Conservation (phyloP, 2,888 invertebrate species). For the Cotesia congregata region DNA sequence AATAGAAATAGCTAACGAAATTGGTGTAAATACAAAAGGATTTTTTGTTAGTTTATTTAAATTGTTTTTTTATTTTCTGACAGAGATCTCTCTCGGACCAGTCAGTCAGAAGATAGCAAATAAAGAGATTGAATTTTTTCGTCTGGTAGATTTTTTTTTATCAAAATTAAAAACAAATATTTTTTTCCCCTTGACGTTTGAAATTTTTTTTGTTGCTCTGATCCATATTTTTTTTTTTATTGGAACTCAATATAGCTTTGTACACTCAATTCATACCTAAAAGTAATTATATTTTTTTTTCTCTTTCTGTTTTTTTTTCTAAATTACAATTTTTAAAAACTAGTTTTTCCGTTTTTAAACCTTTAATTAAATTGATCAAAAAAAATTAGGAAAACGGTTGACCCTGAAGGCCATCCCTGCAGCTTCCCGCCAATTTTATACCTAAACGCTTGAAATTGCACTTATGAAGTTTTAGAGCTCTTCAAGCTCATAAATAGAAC, state of each 20-base stretch:
- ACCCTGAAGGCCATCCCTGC: too few species aligned
- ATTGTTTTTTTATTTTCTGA: neutral
- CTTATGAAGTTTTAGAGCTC: too few species aligned
- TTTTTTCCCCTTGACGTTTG: neutral
- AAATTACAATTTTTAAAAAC: neutral
- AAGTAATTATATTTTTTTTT: neutral
- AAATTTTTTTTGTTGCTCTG: neutral
- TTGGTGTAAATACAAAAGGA: neutral
- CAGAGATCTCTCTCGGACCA: neutral
- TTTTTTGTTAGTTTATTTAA: neutral
- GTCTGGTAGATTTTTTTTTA: neutral
- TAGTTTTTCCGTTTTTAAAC: too few species aligned
- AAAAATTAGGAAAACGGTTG: too few species aligned
- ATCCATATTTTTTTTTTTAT: neutral
- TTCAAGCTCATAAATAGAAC: too few species aligned
- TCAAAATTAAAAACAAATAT: neutral
- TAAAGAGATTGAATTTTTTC: neutral
- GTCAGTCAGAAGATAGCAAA: neutral
- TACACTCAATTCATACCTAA: neutral
- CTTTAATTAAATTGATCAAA: too few species aligned
- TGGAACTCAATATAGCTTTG: neutral
- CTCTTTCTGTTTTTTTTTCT: neutral
- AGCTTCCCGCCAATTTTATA: too few species aligned
- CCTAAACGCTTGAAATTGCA: too few species aligned
- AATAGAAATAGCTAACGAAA: neutral